A percentile compares a stretch with the other conserved stretches of the same genome.
Evolutionary conservation across 2,888 invertebrate genomes (phyloP).

Genomic region (Chymomyza procnemis): DNA sequence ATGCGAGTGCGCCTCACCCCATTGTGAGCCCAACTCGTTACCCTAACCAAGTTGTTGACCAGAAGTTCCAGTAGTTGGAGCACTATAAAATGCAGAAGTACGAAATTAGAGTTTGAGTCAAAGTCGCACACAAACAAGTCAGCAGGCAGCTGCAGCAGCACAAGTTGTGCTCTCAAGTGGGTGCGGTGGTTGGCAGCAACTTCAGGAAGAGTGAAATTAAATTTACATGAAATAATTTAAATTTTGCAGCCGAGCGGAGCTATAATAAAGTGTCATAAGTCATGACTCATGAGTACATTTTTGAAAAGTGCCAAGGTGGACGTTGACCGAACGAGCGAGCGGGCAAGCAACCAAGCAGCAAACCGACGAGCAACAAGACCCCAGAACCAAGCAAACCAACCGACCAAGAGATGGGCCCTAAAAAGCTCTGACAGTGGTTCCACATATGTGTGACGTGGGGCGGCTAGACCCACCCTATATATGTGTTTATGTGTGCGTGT

Average conservation of each 20-base stretch:
- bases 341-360: neutral
- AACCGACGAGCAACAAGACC: neutral
- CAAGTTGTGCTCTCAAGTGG: neutral
- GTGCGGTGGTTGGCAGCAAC: neutral
- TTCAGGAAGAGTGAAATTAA: slow-evolving; percentile 12
- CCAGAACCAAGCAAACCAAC: neutral
- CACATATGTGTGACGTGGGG: neutral
- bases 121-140: neutral
- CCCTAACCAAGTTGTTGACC: neutral
- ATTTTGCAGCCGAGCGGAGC: slow-evolving; percentile 25
- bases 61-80: neutral
- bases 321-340: neutral
- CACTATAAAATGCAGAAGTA: neutral
- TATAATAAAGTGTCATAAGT: slow-evolving; percentile 28
- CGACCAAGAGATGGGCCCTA: neutral
- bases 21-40: neutral
- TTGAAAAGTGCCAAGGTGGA: slow-evolving; percentile 3
- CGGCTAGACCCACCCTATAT: too few species aligned
- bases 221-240: slow-evolving; percentile 27
- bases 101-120: neutral
- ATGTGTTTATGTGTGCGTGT: neutral
- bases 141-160: neutral
- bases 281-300: slow-evolving; percentile 27
- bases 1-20: slow-evolving; percentile 11
- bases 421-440: neutral